These are phyloP conservation scores for Drosophila sp. DNA, from an alignment of 1,140 invertebrate species.

Conservation along the genomic window DNA sequence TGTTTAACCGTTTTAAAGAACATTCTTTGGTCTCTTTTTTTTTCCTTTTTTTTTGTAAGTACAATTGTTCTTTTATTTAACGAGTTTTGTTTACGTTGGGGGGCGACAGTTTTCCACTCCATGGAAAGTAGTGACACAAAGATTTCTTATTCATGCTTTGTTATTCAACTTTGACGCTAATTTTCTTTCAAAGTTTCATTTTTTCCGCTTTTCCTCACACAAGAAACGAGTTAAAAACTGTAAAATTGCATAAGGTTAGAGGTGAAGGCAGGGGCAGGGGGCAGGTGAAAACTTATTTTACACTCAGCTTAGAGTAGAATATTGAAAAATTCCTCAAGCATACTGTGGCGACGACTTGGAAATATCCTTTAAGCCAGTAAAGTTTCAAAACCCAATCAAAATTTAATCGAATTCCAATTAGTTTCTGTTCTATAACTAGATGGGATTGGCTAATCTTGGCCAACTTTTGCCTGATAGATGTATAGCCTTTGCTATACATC, in stretches of 20 bases:
- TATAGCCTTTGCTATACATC: too few species aligned
- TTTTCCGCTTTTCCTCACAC: background rate
- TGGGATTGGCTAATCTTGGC: too few species aligned
- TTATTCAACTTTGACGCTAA: conserved; percentile 78
- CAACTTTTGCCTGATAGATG: too few species aligned
- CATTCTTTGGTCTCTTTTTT: conserved; percentile 35
- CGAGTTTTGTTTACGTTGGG: conserved; percentile 78
- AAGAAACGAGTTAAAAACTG: conserved; percentile 20
- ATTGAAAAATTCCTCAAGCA: conserved; percentile 6
- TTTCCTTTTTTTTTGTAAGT: conserved; percentile 54
- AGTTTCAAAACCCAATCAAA: too few species aligned
- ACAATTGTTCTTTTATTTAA: conserved; percentile 82
- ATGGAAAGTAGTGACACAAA: conserved; percentile 60
- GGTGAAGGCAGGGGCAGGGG: background rate
- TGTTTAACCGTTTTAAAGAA: conserved; percentile 75
- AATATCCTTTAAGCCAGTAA: background rate
- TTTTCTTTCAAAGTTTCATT: conserved; percentile 65
- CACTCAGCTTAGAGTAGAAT: conserved; percentile 34
- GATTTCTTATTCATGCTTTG: conserved; percentile 76
- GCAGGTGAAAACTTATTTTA: conserved; percentile 45
- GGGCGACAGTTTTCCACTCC: conserved; percentile 39
- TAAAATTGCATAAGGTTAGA: background rate
- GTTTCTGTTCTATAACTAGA: too few species aligned
- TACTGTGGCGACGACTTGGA: background rate
- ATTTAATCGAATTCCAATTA: too few species aligned